Base-by-base conservation (phyloP, 2,888 invertebrate genomes). In the Acleris cristana region DNA sequence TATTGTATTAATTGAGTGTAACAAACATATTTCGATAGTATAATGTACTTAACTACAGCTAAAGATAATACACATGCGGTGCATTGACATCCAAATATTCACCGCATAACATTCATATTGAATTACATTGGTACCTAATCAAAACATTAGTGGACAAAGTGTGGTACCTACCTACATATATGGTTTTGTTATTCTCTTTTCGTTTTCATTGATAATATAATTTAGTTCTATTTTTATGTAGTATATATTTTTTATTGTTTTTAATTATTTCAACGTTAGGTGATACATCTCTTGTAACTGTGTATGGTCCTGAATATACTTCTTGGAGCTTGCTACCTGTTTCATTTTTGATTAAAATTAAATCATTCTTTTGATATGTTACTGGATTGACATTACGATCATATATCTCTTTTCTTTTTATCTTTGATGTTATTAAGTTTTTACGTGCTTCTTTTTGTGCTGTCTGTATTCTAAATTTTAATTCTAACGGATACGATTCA, bases 291-390 rank as follows among this genome's bases (percentile, higher is more conserved):
- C 69, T 62, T 45, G 65, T n/a, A 23, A 69, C 64, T 45, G 56
- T 48, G 60, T 59, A 72, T 56, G 68, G 70, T 21, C 70, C 69
- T 40, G 62, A 55, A 53, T 69, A 72, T 48, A 71, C 34, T 48
- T 52, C 57, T 54, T 65, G 67, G 61, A 71, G 53, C 62, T 67
- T 67, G 44, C 54, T 66, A n/a, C 52, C 59, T 40, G 21, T 52
- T 64, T 71, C 62, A 59, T 61, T 70, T 64, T 64, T 72, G 10
- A 70, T 14, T 19, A 71, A 44, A 18, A 71, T 30, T 63, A 63
- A 61, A 64, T 69, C 68, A 53, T 65, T 30, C 21, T 49, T 51
- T n/a, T 63, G 54, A 64, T 64, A 71, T 12, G 4, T 48, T 53
- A 69, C 30, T 66, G 65, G 51, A 52, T 70, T 70, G 18, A n/a